Percentiles rank a stretch among this genome's conserved stretches.
Evolutionary conservation across 2,888 invertebrate genomes (phyloP).

Genomic region (Incurvaria masculella): DNA sequence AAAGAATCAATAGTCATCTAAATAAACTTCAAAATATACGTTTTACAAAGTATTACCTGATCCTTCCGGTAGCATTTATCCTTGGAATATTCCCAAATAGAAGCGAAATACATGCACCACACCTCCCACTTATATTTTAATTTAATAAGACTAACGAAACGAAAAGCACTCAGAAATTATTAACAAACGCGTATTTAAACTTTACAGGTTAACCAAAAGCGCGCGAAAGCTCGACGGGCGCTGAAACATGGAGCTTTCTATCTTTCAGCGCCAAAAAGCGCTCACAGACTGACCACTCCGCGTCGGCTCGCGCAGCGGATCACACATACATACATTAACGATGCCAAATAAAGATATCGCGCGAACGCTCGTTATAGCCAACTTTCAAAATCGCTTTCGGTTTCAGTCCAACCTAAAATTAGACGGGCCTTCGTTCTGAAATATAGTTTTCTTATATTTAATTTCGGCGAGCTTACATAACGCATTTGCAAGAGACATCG

Average conservation of each 20-base stretch:
- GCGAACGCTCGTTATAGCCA: neutral
- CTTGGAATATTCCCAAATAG: constrained; percentile 35
- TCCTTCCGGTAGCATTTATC: constrained; percentile 48
- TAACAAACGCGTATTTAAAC: too few relatives aligned
- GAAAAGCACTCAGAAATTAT: too few relatives aligned
- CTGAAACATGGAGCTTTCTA: neutral
- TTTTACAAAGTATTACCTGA: constrained; percentile 37
- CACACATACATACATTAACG: neutral
- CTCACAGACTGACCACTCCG: neutral
- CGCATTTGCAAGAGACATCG: too few relatives aligned
- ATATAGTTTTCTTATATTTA: constrained; percentile 54
- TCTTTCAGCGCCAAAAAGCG: neutral
- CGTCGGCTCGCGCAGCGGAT: neutral
- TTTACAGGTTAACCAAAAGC: neutral
- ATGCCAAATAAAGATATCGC: neutral
- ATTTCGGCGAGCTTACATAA: too few relatives aligned
- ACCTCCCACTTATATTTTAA: too few relatives aligned
- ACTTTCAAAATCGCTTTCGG: constrained; percentile 36
- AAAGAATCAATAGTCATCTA: too few relatives aligned
- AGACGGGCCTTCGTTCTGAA: constrained; percentile 51
- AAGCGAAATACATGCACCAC: too few relatives aligned
- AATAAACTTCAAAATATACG: too few relatives aligned
- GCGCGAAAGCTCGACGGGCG: neutral
- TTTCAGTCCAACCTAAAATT: constrained; percentile 54
- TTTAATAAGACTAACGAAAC: too few relatives aligned